Base-by-base conservation (phyloP, 2,888 invertebrate species). In the Sphinx pinastri region DNA sequence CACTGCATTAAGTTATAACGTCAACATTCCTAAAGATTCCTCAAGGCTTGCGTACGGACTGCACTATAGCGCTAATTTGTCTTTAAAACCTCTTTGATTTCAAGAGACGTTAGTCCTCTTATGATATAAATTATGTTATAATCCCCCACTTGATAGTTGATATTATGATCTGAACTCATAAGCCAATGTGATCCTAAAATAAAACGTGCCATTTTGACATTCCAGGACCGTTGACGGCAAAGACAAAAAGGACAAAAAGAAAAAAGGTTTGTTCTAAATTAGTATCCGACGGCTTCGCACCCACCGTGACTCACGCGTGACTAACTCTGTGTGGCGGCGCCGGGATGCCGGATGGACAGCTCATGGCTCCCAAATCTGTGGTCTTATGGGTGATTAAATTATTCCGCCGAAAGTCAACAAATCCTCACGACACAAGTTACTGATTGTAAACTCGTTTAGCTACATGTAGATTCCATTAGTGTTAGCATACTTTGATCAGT, bases 211-310 rank as follows among this genome's bases (percentile, higher is more conserved):
- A 16, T 38, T 49, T 59, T 67, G 16, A 19, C 14, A 38, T 96
- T 96, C 76, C 95, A 97, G 96, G 92, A 95, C 97, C 77, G 96
- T 97, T 80, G 98, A 98, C 86, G 97, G 97, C 81, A 97, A 97
- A 94, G 97, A 97, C 85, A 97, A 97, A 92, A 97, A 97, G 95
- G 96, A 95, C 88, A 97, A 97, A 95, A 98, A 98, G 95, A 97
- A 97, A 95, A 98, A 98, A 95, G 97, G 97, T 90, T 96, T 98
- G 93, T 98, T 98, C 94, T 97, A 97, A 95, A 79, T 72, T 77
- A 76, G 82, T 81, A 81, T 79, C 78, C 81, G 79, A 82, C 86
- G 87, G 84, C 84, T 83, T 84, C 86, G 87, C 89, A 88, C 90
- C 92, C 92, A 89, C 91, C 91, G 90, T 85, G 79, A 83, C 81